These are phyloP conservation scores for Rhynchomys soricoides DNA, from an alignment of 2,113 vertebrate genomes.

Conservation along the genomic window DNA sequence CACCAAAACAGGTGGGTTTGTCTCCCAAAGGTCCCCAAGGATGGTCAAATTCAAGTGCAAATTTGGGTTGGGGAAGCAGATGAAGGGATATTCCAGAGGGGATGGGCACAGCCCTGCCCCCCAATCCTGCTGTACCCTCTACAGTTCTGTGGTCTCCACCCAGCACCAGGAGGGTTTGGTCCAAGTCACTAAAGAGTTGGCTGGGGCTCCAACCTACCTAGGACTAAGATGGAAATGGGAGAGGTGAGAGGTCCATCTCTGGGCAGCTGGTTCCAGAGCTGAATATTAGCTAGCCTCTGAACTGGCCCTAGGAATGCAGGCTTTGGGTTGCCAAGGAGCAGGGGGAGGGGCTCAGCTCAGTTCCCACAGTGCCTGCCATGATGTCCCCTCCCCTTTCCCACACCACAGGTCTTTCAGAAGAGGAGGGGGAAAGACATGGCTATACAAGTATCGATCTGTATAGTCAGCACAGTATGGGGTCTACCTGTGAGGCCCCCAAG, in stretches of 20 bases:
- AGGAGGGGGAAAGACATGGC: background rate
- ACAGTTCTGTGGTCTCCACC: background rate
- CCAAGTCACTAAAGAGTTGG: background rate
- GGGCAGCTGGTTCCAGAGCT: background rate
- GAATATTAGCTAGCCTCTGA: background rate
- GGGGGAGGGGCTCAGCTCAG: background rate
- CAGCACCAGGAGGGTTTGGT: background rate
- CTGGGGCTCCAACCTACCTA: background rate
- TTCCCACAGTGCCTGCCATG: accelerated
- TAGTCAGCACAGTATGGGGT: background rate
- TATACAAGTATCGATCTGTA: background rate
- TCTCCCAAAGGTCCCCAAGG: slow-evolving; percentile 46
- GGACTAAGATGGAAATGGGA: background rate
- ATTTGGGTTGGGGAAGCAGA: background rate
- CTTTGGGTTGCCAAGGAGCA: background rate
- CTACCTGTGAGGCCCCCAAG: background rate
- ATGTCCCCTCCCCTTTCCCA: background rate
- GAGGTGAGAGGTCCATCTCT: background rate
- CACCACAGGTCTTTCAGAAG: background rate
- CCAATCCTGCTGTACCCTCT: background rate
- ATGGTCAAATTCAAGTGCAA: slow-evolving; percentile 76
- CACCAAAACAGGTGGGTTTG: background rate
- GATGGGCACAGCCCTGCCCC: background rate
- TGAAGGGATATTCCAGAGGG: background rate
- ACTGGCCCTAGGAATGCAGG: background rate